Percentiles rank a stretch among this genome's conserved stretches.
Conservation (phyloP, 1,140 invertebrate genomes). For the Drosophila orena region DNA sequence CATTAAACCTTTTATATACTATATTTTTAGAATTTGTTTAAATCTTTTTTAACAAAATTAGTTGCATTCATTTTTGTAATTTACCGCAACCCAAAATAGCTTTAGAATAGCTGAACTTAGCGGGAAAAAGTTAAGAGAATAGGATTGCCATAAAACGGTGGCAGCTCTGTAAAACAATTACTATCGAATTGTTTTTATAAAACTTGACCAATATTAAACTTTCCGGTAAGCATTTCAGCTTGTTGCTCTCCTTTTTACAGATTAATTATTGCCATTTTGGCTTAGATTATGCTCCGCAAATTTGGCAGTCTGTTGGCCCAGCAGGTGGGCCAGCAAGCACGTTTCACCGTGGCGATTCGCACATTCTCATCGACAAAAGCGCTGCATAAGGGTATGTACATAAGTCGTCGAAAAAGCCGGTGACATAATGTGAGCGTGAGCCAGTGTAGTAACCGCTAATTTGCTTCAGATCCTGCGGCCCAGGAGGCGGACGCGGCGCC, state of each 20-base stretch:
- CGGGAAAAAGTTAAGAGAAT: neutral
- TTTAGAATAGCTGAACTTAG: too few relatives aligned
- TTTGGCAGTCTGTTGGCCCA: constrained; percentile 34
- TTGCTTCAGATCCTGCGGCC: constrained; percentile 36
- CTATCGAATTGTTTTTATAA: constrained; percentile 34
- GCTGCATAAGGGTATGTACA: constrained; percentile 51
- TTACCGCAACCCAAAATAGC: neutral
- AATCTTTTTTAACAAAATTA: too few relatives aligned
- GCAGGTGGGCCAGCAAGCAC: constrained; percentile 39
- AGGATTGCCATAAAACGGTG: neutral
- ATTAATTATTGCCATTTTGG: neutral
- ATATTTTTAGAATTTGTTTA: too few relatives aligned
- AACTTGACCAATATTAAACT: constrained; percentile 16
- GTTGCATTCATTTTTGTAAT: too few relatives aligned
- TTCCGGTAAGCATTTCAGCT: constrained; percentile 18
- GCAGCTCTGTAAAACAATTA: constrained; percentile 19
- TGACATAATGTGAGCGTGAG: constrained; percentile 54
- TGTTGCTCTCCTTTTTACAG: neutral
- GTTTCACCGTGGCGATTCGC: constrained; percentile 28
- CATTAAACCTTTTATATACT: too few relatives aligned
- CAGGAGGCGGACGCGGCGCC: constrained; percentile 28
- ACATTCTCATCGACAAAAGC: constrained; percentile 34
- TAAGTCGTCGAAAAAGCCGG: constrained; percentile 4
- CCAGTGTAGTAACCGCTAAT: neutral
- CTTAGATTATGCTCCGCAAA: constrained; percentile 52